A percentile compares a stretch with the other conserved stretches of the same genome.
Conservation (phyloP, 2,113 vertebrate genomes). For the Psophia crepitans region DNA sequence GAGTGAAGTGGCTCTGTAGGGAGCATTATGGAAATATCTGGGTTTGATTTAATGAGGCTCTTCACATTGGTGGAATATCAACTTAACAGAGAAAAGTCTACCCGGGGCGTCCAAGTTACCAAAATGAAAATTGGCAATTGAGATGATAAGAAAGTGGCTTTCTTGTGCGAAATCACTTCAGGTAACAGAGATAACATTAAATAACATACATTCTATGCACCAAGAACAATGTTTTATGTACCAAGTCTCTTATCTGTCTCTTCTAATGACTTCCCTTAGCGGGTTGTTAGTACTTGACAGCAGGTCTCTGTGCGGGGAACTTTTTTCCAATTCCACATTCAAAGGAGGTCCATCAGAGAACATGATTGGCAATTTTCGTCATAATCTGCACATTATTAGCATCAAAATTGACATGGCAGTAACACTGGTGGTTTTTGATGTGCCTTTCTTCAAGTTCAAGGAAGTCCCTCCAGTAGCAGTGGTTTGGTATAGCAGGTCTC, state of each 20-base stretch:
- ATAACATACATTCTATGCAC: conserved; percentile 90
- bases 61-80: conserved; percentile 89
- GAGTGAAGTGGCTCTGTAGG: conserved; percentile 88
- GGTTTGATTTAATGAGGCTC: conserved; percentile 94
- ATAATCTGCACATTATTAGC: conserved; percentile 99
- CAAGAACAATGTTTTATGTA: conserved; percentile 97
- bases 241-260: conserved; percentile 96
- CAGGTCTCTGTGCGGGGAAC: conserved; percentile 97
- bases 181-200: conserved; percentile 89
- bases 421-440: conserved; percentile 87
- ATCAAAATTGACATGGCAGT: conserved; percentile 97
- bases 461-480: conserved; percentile 84
- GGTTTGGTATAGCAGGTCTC: conserved; percentile 74
- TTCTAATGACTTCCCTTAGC: conserved; percentile 99
- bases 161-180: conserved; percentile 84
- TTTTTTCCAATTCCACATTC: conserved; percentile 96
- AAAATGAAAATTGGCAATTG: conserved; percentile 91
- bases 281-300: conserved; percentile 99
- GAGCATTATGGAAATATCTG: conserved; percentile 94
- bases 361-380: conserved; percentile 99
- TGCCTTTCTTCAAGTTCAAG: conserved; percentile 89
- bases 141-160: conserved; percentile 85
- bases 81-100: conserved; percentile 86
- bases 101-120: conserved; percentile 84
- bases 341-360: conserved; percentile 99